Evolutionary conservation across 2,888 invertebrate genomes (phyloP).

Genomic region (Diaprepes abbreviatus): DNA sequence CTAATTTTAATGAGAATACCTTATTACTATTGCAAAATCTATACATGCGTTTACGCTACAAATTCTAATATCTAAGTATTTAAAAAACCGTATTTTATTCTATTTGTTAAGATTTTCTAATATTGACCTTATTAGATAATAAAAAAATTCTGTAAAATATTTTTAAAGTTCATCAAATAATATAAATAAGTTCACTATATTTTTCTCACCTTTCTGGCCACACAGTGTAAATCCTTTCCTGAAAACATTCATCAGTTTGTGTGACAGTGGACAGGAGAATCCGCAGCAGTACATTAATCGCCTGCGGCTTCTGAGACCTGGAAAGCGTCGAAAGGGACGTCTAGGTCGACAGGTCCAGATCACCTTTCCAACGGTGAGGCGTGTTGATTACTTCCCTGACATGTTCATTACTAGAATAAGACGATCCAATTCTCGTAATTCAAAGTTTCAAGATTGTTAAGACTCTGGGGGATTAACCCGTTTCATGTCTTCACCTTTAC

Average conservation of each 20-base stretch:
- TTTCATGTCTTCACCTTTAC: constrained; percentile 1
- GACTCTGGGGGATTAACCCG: constrained; percentile 44
- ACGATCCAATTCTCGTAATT: constrained; percentile 58
- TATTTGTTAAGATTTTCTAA: too few species aligned
- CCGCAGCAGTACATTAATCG: constrained; percentile 53
- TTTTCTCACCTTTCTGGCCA: too few species aligned
- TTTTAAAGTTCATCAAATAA: too few species aligned
- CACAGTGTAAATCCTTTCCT: not conserved
- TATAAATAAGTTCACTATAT: too few species aligned
- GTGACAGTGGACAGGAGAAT: constrained; percentile 54
- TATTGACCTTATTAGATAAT: too few species aligned
- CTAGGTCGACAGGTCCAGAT: constrained; percentile 49
- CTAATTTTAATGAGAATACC: too few species aligned
- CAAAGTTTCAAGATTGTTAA: constrained; percentile 51
- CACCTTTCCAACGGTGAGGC: constrained; percentile 58
- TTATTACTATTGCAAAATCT: too few species aligned
- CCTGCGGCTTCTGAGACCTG: constrained; percentile 37
- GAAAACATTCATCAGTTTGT: constrained; percentile 47
- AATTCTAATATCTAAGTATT: too few species aligned
- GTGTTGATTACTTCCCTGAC: constrained; percentile 62
- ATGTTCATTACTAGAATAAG: constrained; percentile 59
- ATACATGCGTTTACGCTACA: too few species aligned
- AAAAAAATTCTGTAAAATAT: too few species aligned
- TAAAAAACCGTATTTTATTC: too few species aligned
- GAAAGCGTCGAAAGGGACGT: constrained; percentile 41